These are phyloP conservation scores for Pyxicephalus adspersus DNA, from an alignment of 2,113 vertebrate genomes.

Conservation along the genomic window DNA sequence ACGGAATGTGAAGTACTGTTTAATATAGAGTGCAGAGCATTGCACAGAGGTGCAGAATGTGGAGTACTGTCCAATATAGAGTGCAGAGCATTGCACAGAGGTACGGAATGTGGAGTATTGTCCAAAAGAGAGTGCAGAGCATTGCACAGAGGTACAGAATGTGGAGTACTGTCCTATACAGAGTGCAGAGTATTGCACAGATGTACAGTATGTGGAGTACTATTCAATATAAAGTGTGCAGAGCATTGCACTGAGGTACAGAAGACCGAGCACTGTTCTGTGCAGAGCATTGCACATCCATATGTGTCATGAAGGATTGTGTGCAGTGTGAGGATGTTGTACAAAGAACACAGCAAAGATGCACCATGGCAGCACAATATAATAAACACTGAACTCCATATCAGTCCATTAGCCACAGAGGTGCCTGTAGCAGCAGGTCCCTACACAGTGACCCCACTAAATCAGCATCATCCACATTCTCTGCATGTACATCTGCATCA, in stretches of 20 bases:
- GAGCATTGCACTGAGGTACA: too few relatives aligned
- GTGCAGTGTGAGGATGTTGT: too few relatives aligned
- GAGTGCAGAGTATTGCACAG: not conserved
- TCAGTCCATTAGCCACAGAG: too few relatives aligned
- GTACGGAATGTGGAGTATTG: too few relatives aligned
- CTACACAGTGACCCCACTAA: conserved; percentile 1
- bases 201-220: too few relatives aligned
- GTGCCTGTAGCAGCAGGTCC: not conserved
- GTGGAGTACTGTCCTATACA: not conserved
- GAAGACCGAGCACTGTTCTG: too few relatives aligned
- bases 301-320: too few relatives aligned
- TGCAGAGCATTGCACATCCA: too few relatives aligned
- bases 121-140: not conserved
- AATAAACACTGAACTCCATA: too few relatives aligned
- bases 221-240: too few relatives aligned
- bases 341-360: too few relatives aligned
- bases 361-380: too few relatives aligned
- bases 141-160: not conserved
- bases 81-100: not conserved
- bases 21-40: not conserved
- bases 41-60: not conserved
- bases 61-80: not conserved
- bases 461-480: conserved; percentile 23
- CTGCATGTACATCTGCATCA: conserved; percentile 48
- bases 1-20: not conserved